phyloP scores from a whole-genome alignment of 1,140 invertebrate genomes.

The Drosophila albomicans region DNA sequence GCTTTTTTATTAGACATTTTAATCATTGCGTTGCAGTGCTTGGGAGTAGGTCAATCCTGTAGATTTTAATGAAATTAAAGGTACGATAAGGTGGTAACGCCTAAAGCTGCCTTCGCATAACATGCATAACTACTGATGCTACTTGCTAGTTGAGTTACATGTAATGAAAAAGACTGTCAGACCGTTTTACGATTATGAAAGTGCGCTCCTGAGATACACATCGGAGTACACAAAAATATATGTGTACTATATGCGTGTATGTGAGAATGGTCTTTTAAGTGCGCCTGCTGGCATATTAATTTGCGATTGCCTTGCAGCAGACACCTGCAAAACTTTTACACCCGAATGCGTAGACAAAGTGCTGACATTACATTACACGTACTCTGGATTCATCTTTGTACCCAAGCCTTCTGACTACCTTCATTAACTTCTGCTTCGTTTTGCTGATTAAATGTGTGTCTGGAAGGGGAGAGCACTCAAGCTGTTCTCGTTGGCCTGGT shows the following conservation, averaged over 20 bases:
- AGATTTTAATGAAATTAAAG: neutral
- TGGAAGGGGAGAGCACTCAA: conserved; percentile 16
- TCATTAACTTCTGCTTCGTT: conserved; percentile 40
- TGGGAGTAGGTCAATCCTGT: neutral
- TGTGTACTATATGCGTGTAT: neutral
- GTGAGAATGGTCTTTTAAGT: conserved; percentile 23
- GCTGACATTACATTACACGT: conserved; percentile 26
- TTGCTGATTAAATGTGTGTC: conserved; percentile 54
- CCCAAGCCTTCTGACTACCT: conserved; percentile 13
- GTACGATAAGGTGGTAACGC: no score
- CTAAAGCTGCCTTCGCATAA: neutral
- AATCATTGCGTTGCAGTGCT: neutral
- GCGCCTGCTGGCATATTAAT: conserved; percentile 39
- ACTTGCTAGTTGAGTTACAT: neutral
- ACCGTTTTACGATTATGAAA: conserved; percentile 35
- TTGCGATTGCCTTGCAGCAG: conserved; percentile 36
- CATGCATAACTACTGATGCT: no score
- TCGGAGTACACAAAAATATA: neutral
- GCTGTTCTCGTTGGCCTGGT: conserved; percentile 34
- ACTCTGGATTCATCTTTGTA: neutral
- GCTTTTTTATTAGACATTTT: neutral
- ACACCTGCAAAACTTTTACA: conserved; percentile 46
- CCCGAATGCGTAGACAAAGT: conserved; percentile 34
- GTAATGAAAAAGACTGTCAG: conserved; percentile 15
- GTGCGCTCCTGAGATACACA: conserved; percentile 17